Evolutionary conservation across 2,797 vertebrate species (phyloP).

Genomic region (Gambusia yucatana): DNA sequence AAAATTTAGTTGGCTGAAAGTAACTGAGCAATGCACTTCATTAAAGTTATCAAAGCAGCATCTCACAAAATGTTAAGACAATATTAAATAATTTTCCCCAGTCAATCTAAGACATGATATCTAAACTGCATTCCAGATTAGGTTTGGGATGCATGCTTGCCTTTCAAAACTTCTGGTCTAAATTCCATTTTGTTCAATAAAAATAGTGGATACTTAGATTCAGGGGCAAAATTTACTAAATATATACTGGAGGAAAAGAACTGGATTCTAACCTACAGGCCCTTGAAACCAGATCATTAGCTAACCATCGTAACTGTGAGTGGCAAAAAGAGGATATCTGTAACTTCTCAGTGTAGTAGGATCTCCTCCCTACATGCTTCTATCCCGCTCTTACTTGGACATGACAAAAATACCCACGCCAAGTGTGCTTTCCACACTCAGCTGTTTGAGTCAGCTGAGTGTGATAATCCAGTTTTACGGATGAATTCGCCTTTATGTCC

Average conservation of each 20-base stretch:
- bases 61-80: conserved; percentile 2
- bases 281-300: conserved; percentile 15
- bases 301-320: conserved; percentile 21
- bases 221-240: not conserved
- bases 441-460: conserved; percentile 87
- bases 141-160: not conserved
- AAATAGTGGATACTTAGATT: not conserved
- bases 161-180: conserved; percentile 1
- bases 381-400: conserved; percentile 29
- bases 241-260: not conserved
- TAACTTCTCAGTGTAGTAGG: conserved; percentile 27
- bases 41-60: not conserved
- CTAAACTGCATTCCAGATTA: not conserved
- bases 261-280: not conserved
- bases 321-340: not conserved
- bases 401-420: conserved; percentile 37
- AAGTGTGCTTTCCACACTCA: conserved; percentile 37
- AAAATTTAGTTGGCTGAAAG: not conserved
- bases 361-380: conserved; percentile 28
- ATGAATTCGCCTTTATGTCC: conserved; percentile 92
- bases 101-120: not conserved
- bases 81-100: not conserved
- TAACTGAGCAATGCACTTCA: not conserved
- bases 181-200: not conserved
- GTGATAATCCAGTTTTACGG: conserved; percentile 96